Evolutionary conservation across 2,797 vertebrate genomes (phyloP).

Genomic region (Tapirus indicus): DNA sequence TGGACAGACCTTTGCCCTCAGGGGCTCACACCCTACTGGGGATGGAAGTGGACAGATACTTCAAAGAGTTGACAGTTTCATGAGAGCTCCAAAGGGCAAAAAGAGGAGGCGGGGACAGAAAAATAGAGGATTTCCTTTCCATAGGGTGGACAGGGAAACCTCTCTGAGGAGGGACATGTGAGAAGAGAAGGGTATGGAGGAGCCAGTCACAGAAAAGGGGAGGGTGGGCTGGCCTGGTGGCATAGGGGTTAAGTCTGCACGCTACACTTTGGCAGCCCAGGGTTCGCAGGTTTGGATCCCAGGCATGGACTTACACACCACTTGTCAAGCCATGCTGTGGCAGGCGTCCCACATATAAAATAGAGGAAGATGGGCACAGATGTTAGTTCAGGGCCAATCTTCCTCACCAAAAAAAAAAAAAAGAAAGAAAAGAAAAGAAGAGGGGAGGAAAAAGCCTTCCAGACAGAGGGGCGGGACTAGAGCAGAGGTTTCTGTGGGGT

Average conservation of each 20-base stretch:
- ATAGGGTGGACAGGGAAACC: neutral
- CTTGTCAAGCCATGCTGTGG: no score
- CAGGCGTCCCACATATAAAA: no score
- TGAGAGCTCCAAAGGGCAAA: neutral
- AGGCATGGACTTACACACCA: no score
- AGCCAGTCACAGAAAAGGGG: neutral
- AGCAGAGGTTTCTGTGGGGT: neutral
- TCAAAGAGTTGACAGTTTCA: neutral
- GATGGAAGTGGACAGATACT: neutral
- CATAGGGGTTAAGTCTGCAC: no score
- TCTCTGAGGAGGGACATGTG: neutral
- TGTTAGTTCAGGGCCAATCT: no score
- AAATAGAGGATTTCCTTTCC: neutral
- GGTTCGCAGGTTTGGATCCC: no score
- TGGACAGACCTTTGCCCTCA: neutral
- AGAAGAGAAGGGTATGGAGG: neutral
- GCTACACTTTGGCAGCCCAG: no score
- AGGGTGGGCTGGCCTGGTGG: no score
- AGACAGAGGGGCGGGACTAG: fast-evolving
- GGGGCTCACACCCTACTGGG: neutral
- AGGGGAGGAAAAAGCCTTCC: neutral
- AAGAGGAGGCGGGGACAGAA: neutral
- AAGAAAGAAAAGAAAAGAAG: neutral
- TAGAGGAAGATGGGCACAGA: no score
- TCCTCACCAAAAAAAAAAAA: no score